Evolutionary conservation across 2,888 invertebrate species (phyloP).

Genomic region (Agrochola circellaris): DNA sequence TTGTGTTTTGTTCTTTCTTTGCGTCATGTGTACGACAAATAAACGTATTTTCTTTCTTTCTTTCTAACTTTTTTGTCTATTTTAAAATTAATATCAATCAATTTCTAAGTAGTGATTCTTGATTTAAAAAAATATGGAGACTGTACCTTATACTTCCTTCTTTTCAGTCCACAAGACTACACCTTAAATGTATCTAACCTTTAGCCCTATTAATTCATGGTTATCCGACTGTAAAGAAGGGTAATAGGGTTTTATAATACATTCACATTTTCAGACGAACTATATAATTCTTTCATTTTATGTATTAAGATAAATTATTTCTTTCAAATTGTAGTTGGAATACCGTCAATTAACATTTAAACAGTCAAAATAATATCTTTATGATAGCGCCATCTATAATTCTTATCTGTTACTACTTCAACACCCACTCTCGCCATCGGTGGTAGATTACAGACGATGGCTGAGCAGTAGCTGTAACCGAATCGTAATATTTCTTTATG

Average conservation of each 20-base stretch:
- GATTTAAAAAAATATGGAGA: too few relatives aligned
- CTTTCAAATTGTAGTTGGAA: background rate
- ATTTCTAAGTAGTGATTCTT: background rate
- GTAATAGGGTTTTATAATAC: background rate
- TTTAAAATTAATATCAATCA: background rate
- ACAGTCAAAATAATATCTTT: background rate
- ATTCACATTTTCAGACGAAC: background rate
- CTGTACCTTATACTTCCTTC: too few relatives aligned
- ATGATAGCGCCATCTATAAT: conserved; percentile 29
- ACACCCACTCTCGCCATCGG: background rate
- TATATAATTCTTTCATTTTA: background rate
- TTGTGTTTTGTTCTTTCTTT: too few relatives aligned
- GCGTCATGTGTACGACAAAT: too few relatives aligned
- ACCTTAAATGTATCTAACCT: too few relatives aligned
- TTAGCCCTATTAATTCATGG: background rate
- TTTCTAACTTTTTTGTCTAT: background rate
- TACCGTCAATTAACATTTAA: background rate
- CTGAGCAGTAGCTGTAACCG: background rate
- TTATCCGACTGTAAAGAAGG: background rate
- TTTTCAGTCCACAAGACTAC: background rate
- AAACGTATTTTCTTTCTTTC: too few relatives aligned
- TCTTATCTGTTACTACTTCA: background rate
- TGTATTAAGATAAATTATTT: background rate
- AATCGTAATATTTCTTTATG: background rate
- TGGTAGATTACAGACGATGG: too few relatives aligned